These are phyloP conservation scores for Aldabrachelys gigantea DNA, from an alignment of 2,113 vertebrate species.

Conservation along the genomic window DNA sequence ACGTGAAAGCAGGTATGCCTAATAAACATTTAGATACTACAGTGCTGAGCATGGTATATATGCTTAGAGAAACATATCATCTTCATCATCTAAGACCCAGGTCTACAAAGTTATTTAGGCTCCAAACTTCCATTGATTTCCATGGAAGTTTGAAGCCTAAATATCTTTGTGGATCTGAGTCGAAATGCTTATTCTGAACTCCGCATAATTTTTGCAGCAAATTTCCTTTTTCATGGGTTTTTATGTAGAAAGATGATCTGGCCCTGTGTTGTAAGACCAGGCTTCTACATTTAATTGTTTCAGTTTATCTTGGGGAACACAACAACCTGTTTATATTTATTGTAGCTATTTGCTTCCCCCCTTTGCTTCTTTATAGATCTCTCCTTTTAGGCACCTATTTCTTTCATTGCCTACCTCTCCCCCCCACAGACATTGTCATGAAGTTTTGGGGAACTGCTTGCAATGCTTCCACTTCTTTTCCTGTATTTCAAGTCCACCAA, in stretches of 20 bases:
- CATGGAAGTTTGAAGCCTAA: neutral
- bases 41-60: neutral
- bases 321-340: neutral
- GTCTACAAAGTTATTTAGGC: neutral
- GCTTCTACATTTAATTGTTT: neutral
- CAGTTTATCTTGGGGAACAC: neutral
- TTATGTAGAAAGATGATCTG: neutral
- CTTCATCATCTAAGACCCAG: neutral
- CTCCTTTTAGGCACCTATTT: neutral
- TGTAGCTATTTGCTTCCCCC: neutral
- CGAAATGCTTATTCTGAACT: neutral
- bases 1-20: constrained; percentile 5
- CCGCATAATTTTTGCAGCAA: neutral
- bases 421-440: neutral
- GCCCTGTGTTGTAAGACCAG: neutral
- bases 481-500: neutral
- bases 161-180: neutral
- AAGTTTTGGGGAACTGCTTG: neutral
- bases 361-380: fast-evolving
- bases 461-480: neutral
- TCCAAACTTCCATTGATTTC: neutral
- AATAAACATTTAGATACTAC: neutral
- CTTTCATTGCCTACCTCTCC: neutral
- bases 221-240: neutral
- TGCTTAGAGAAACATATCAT: neutral